Percentiles rank a stretch among this genome's conserved stretches.
phyloP scores from a whole-genome alignment of 1,140 invertebrate species.

The Brachionus manjavacas region DNA sequence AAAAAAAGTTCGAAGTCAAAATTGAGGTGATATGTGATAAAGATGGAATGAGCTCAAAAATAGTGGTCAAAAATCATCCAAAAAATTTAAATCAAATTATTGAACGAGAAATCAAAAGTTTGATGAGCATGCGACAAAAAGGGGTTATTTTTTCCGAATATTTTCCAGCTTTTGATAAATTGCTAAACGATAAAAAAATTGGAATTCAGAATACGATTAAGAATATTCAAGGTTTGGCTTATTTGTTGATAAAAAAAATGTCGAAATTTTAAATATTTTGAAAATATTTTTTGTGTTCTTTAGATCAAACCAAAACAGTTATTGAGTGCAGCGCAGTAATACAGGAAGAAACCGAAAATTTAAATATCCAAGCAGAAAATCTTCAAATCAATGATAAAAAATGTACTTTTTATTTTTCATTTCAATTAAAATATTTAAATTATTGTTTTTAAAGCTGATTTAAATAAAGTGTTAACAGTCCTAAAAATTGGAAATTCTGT shows the following conservation, averaged over 20 bases:
- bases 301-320: neutral
- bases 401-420: neutral
- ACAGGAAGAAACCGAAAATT: neutral
- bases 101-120: neutral
- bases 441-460: neutral
- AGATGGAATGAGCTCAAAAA: neutral
- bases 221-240: neutral
- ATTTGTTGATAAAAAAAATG: neutral
- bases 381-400: neutral
- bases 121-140: neutral
- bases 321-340: neutral
- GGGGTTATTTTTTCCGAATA: neutral
- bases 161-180: neutral
- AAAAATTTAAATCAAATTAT: neutral
- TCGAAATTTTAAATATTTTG: neutral
- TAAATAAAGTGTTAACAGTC: neutral
- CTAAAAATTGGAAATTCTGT: neutral
- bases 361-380: neutral
- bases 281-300: neutral
- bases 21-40: neutral
- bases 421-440: too few relatives aligned
- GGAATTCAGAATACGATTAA: neutral
- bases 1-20: neutral
- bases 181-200: neutral
- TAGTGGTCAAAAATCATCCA: neutral